Percentiles rank a stretch among this genome's conserved stretches.
Conservation (phyloP, 2,113 vertebrate genomes). For the Podarcis cretensis region DNA sequence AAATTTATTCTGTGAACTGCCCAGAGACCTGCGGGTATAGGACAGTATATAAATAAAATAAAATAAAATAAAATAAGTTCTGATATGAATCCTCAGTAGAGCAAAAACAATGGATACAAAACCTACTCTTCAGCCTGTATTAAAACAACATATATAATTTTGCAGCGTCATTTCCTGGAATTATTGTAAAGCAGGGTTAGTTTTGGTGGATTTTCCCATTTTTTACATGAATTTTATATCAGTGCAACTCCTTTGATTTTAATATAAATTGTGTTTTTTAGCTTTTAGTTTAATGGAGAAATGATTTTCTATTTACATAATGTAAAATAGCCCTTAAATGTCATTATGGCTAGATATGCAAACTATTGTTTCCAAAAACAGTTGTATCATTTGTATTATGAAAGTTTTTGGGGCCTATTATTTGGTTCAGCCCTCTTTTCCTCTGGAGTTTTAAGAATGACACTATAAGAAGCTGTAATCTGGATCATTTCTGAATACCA, state of each 20-base stretch:
- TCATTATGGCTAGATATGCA: neutral
- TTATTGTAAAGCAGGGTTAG: neutral
- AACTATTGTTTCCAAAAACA: neutral
- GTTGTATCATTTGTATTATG: neutral
- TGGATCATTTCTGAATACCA: neutral
- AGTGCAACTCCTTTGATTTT: neutral
- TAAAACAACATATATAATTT: neutral
- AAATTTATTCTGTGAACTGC: neutral
- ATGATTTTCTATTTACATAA: no score
- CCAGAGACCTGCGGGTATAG: no score
- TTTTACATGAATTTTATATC: neutral
- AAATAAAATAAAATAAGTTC: neutral
- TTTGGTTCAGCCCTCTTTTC: neutral
- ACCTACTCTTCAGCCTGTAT: neutral
- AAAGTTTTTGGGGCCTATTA: no score
- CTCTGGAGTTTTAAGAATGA: neutral
- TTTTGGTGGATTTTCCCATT: neutral
- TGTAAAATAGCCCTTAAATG: neutral
- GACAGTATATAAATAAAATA: no score
- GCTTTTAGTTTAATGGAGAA: neutral
- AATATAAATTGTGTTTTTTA: neutral
- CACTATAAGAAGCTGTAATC: neutral
- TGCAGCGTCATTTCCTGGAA: neutral
- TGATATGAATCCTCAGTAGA: neutral
- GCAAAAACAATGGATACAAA: neutral